Evolutionary conservation across 2,113 vertebrate genomes (phyloP).

Genomic region (Oreochromis niloticus): DNA sequence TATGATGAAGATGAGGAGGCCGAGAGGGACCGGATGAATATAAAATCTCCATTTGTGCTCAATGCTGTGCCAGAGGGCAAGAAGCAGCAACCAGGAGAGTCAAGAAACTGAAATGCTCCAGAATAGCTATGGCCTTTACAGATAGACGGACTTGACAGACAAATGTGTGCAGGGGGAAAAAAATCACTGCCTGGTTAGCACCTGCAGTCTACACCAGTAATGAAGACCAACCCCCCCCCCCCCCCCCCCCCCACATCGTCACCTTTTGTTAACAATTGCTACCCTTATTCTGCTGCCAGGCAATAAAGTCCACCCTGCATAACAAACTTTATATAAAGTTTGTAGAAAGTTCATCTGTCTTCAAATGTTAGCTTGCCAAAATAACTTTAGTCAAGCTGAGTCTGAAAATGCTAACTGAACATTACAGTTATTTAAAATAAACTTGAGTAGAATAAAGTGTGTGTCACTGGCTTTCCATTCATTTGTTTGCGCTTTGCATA

Average conservation of each 20-base stretch:
- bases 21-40: slow-evolving; percentile 86
- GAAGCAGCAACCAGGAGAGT: slow-evolving; percentile 80
- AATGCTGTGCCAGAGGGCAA: slow-evolving; percentile 67
- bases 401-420: background rate
- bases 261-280: background rate
- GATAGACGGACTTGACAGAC: background rate
- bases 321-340: background rate
- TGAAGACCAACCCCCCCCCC: background rate
- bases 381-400: background rate
- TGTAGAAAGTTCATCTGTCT: background rate
- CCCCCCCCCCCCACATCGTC: background rate
- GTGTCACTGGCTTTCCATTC: background rate
- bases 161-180: background rate
- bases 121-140: background rate
- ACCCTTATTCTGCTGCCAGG: background rate
- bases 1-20: slow-evolving; percentile 93
- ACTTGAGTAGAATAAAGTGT: background rate
- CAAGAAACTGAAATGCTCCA: slow-evolving; percentile 62
- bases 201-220: background rate
- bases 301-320: background rate
- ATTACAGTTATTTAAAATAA: background rate
- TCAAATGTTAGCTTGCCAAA: background rate
- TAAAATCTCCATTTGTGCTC: slow-evolving; percentile 81
- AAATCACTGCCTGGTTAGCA: background rate
- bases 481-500: background rate